A percentile compares a stretch with the other conserved stretches of the same genome.
Conservation (phyloP, 1,140 invertebrate species). For the Meloidogyne hapla region DNA sequence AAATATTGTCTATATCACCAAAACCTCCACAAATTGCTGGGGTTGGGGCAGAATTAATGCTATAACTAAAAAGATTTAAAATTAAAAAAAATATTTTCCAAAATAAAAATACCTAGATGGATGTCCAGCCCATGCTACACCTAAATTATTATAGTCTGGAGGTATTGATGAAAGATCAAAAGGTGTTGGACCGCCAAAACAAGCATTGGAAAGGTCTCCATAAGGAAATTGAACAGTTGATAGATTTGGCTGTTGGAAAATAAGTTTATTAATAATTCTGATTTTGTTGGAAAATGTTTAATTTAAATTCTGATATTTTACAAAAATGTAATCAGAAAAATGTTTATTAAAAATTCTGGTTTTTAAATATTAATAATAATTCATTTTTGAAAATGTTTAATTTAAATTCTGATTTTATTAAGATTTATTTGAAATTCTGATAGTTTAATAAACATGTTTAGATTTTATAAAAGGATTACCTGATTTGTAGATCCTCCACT, state of each 20-base stretch:
- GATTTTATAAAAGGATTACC: neutral
- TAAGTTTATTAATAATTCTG: neutral
- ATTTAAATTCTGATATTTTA: neutral
- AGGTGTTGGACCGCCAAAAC: neutral
- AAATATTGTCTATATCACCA: neutral
- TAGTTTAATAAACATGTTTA: too few relatives aligned
- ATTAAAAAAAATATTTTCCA: neutral
- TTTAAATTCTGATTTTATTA: too few relatives aligned
- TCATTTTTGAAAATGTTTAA: too few relatives aligned
- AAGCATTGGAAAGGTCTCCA: neutral
- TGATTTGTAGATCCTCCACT: neutral
- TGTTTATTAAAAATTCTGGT: too few relatives aligned
- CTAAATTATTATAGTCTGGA: neutral
- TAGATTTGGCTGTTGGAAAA: neutral
- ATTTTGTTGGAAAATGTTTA: neutral
- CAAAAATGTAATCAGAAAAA: too few relatives aligned
- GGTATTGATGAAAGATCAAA: neutral
- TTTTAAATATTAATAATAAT: too few relatives aligned
- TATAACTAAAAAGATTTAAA: neutral
- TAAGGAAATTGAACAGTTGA: neutral
- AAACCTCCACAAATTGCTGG: neutral
- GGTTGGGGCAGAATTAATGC: neutral
- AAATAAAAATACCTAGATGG: neutral
- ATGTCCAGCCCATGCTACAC: conserved; percentile 1
- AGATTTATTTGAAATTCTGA: too few relatives aligned